Evolutionary conservation across 2,888 invertebrate genomes (phyloP).

Genomic region (Tinea trinotella): DNA sequence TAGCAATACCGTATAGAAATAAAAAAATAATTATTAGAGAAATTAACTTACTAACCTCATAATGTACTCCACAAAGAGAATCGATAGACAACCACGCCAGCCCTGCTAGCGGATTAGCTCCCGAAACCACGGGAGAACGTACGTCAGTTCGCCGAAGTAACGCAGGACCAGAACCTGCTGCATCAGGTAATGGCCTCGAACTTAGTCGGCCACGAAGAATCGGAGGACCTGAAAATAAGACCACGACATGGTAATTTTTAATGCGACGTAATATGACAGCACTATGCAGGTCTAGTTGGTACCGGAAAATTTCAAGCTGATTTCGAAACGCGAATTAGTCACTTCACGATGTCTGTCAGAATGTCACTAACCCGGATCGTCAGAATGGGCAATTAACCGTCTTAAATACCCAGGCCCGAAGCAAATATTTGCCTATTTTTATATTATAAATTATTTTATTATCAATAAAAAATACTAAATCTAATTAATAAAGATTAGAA

Average conservation of each 20-base stretch:
- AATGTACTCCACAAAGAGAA: conserved; percentile 84
- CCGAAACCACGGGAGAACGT: conserved; percentile 59
- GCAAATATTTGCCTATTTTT: too few species aligned
- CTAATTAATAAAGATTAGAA: too few species aligned
- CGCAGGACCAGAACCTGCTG: conserved; percentile 79
- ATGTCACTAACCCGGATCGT: too few species aligned
- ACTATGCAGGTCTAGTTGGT: too few species aligned
- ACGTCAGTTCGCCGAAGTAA: conserved; percentile 74
- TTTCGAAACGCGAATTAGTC: too few species aligned
- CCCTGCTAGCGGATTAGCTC: conserved; percentile 71
- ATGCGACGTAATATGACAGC: too few species aligned
- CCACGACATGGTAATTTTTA: too few species aligned
- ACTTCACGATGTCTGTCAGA: too few species aligned
- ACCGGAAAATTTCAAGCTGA: too few species aligned
- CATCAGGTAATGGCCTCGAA: conserved; percentile 81
- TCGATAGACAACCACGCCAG: conserved; percentile 89
- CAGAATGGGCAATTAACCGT: too few species aligned
- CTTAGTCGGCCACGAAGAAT: conserved; percentile 79
- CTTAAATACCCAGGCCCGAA: too few species aligned
- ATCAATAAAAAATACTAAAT: background rate
- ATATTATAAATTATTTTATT: background rate
- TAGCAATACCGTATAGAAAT: background rate
- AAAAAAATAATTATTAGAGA: background rate
- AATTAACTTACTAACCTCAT: conserved; percentile 71
- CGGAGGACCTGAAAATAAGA: conserved; percentile 45